Percentiles rank a stretch among this genome's conserved stretches.
phyloP scores from a whole-genome alignment of 64 coral and sea anemone species.

The Catalaphyllia jardinei region DNA sequence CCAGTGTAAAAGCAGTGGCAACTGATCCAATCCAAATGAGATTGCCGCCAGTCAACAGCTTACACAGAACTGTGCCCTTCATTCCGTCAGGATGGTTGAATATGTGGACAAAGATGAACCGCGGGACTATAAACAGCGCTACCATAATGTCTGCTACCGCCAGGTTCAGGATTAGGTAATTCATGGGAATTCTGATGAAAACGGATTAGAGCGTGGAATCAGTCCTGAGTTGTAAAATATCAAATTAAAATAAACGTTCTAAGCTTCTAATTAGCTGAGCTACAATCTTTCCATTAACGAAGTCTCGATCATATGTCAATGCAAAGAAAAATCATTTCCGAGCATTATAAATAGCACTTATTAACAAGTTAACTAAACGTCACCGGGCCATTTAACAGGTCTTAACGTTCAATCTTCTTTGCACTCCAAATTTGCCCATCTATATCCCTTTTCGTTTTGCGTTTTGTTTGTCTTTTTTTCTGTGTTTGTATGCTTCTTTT shows the following conservation, averaged over 20 bases:
- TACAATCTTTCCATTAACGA: too few species aligned
- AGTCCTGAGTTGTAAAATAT: neutral
- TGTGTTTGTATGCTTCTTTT: too few species aligned
- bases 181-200: constrained; percentile 20
- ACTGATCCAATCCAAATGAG: constrained; percentile 22
- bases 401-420: too few species aligned
- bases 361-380: too few species aligned
- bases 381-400: too few species aligned
- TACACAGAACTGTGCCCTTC: constrained; percentile 16
- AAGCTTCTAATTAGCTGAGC: neutral
- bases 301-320: too few species aligned
- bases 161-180: constrained; percentile 23
- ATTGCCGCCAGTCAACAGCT: neutral
- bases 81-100: constrained; percentile 9
- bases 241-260: neutral
- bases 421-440: too few species aligned
- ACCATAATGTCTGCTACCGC: constrained; percentile 35
- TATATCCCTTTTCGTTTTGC: too few species aligned
- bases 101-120: neutral
- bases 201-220: too few species aligned
- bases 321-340: too few species aligned
- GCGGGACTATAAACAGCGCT: constrained; percentile 20
- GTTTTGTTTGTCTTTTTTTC: too few species aligned
- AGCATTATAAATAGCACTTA: too few species aligned
- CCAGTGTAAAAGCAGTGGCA: constrained; percentile 8